Conservation (phyloP, 2,113 vertebrate genomes). For the Paralichthys olivaceus region DNA sequence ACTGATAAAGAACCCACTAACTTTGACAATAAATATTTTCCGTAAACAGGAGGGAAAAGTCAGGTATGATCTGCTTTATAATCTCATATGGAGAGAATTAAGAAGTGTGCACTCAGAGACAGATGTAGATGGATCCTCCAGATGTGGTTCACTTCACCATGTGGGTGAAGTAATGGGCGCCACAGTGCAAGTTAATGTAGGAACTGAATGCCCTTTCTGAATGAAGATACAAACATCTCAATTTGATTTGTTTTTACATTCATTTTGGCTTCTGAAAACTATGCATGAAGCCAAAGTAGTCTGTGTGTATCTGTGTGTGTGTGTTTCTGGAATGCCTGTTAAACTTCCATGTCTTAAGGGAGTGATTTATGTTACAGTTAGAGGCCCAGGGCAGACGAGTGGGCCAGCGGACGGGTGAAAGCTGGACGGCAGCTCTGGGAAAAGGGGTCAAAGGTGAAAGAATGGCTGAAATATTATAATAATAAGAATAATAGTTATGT, state of each 20-base stretch:
- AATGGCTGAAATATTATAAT: conserved; percentile 52
- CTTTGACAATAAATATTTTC: background rate
- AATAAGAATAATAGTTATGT: conserved; percentile 37
- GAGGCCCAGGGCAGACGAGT: conserved; percentile 2
- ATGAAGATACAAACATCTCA: conserved; percentile 1
- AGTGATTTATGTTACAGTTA: conserved; percentile 45
- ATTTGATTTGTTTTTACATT: background rate
- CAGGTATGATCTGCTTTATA: conserved; percentile 13
- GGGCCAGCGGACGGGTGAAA: conserved; percentile 14
- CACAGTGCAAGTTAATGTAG: background rate
- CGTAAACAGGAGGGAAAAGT: background rate
- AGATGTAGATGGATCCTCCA: conserved; percentile 47
- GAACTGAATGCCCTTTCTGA: background rate
- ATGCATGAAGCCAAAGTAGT: background rate
- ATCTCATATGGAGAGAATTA: conserved; percentile 40
- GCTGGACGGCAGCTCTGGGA: conserved; percentile 30
- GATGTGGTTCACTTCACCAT: conserved; percentile 33
- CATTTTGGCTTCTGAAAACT: background rate
- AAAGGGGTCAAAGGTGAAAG: conserved; percentile 32
- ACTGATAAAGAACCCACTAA: background rate
- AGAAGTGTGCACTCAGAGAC: conserved; percentile 35
- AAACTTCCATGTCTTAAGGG: background rate
- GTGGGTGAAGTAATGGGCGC: background rate
- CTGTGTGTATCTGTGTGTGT: background rate
- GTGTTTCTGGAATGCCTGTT: conserved; percentile 14